Conservation (phyloP, 2,113 vertebrate genomes). For the Larimichthys crocea region DNA sequence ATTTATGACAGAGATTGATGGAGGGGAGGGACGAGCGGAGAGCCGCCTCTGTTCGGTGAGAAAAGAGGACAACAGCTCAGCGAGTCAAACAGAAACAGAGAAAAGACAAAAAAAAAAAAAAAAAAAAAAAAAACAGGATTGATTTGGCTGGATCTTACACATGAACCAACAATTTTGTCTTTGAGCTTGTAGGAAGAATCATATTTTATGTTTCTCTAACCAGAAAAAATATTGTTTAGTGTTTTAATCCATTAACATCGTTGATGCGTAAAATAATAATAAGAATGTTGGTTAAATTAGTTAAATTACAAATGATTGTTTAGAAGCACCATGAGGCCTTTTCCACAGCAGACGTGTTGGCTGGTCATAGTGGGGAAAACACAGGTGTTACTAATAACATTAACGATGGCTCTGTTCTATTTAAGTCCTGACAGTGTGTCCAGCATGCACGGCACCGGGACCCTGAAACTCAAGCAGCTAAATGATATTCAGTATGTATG, state of each 20-base stretch:
- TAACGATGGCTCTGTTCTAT: neutral
- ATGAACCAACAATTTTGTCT: slow-evolving; percentile 25
- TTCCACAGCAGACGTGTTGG: neutral
- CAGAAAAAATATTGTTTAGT: neutral
- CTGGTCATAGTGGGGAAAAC: neutral
- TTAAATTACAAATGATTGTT: neutral
- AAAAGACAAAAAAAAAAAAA: neutral
- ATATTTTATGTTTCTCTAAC: neutral
- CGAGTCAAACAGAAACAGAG: slow-evolving; percentile 47
- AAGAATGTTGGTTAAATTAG: neutral
- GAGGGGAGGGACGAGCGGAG: slow-evolving; percentile 73
- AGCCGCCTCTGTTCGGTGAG: slow-evolving; percentile 64
- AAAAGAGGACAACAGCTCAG: slow-evolving; percentile 62
- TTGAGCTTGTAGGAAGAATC: slow-evolving; percentile 4
- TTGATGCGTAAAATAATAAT: neutral
- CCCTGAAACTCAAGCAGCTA: neutral
- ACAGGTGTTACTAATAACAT: neutral
- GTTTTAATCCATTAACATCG: neutral
- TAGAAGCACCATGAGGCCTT: neutral
- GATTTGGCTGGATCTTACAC: slow-evolving; percentile 38
- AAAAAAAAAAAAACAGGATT: slow-evolving; percentile 23
- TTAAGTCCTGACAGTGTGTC: neutral
- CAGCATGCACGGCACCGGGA: neutral
- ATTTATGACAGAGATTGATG: slow-evolving; percentile 85
- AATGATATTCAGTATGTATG: too few species aligned